Evolutionary conservation across 2,888 invertebrate species (phyloP), one percentile per base, ranked within the genome.

Genomic region (Drosophila antonietae): DNA sequence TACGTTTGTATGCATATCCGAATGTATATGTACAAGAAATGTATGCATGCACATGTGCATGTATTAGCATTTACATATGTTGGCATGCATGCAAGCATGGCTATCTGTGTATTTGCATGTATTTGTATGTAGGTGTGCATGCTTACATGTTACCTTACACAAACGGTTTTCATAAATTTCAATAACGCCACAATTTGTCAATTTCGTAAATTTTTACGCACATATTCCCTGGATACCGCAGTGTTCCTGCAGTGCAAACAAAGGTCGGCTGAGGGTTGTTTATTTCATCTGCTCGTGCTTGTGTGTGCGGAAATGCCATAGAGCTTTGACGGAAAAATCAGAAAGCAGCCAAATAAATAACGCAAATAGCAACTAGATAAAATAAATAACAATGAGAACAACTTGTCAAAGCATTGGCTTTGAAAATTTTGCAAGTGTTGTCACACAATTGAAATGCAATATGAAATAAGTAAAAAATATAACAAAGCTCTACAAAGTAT

Each of bases 321-420:
- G 49, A 52, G 18, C 20, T 43, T 41, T 44, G 9, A 39, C 23
- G n/a, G n/a, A 8, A 3, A 15, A n/a, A 35, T 37, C 65, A 51
- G 12, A 44, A 57, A 37, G 28, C 43, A 46, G 10, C 8, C 43
- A 44, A 68, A 47, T 35, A 49, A 59, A 43, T 23, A 39, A n/a
- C 31, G 8, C 12, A 59, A 59, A 62, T 41, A 46, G 52, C 51
- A 49, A 65, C 43, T 52, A 39, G 6, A 31, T 37, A 75, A 55
- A 10, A 35, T 1, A 3, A 55, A 44, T 55, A 43, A 12, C 18
- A 61, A 43, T n/a, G 8, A 33, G 18, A 23, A 4, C 12, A 23
- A 2, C 10, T 43, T 10, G 31, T 51, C 8, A 39, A 39, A 15
- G 23, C 15, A 35, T 52, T 68, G 31, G 15, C 12, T 68, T 39